phyloP scores from a whole-genome alignment of 2,888 invertebrate genomes.

The Pyralis farinalis region DNA sequence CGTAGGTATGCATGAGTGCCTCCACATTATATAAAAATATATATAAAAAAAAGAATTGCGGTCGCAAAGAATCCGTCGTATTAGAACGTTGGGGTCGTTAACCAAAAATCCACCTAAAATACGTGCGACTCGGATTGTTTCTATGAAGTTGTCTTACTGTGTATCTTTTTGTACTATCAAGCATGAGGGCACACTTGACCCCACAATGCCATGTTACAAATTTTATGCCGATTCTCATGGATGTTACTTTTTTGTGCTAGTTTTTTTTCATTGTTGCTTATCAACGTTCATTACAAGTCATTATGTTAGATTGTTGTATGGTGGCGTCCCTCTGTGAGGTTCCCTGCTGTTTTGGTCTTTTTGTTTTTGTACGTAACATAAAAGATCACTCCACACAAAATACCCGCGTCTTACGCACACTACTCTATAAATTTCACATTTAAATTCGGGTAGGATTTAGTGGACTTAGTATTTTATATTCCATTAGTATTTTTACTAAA shows the following conservation, averaged over 20 bases:
- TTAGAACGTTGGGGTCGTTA: too few species aligned
- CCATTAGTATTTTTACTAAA: too few species aligned
- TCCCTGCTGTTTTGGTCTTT: constrained; percentile 50
- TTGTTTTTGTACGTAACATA: constrained; percentile 23
- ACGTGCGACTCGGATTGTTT: too few species aligned
- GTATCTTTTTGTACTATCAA: too few species aligned
- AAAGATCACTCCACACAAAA: not conserved
- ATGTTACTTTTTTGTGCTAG: constrained; percentile 21
- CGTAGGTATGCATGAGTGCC: too few species aligned
- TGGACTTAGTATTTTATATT: not conserved
- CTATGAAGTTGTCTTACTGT: too few species aligned
- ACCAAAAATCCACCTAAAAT: too few species aligned
- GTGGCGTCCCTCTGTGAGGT: constrained; percentile 41
- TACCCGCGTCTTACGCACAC: not conserved
- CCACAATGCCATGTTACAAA: not conserved
- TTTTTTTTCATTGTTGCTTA: constrained; percentile 45
- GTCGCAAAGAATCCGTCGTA: too few species aligned
- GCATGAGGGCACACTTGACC: constrained; percentile 12
- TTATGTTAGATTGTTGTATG: constrained; percentile 61
- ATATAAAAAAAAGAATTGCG: too few species aligned
- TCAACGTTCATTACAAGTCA: constrained; percentile 63
- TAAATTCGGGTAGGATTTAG: not conserved
- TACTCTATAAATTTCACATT: not conserved
- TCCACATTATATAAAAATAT: too few species aligned
- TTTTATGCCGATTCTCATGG: constrained; percentile 30